Conservation (phyloP, 2,113 vertebrate genomes). For the Lagopus muta region DNA sequence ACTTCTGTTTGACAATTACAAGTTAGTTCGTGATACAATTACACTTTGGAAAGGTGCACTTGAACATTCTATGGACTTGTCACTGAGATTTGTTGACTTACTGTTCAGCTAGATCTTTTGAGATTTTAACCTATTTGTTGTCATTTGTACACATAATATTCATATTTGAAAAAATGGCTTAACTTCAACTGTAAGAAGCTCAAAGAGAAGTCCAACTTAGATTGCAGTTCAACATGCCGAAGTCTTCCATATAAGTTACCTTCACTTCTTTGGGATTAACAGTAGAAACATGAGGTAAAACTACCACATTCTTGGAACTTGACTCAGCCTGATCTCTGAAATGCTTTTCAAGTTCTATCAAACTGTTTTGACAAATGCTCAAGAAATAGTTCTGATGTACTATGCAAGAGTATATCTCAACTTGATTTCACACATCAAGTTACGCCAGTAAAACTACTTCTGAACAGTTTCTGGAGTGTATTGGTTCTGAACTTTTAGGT, state of each 20-base stretch:
- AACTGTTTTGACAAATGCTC: not conserved
- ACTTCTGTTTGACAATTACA: not conserved
- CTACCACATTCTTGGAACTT: not conserved
- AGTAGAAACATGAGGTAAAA: not conserved
- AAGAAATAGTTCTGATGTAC: not conserved
- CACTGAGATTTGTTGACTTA: not conserved
- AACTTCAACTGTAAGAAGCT: not conserved
- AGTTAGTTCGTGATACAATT: not conserved
- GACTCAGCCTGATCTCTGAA: not conserved
- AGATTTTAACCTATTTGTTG: not conserved
- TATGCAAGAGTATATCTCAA: fast-evolving
- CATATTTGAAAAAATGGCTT: not conserved
- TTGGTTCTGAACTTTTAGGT: not conserved
- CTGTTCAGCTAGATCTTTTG: not conserved
- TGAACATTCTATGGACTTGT: not conserved
- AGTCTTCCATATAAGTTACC: no score
- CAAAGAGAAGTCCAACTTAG: not conserved
- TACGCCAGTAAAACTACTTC: not conserved
- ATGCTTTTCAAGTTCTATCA: not conserved
- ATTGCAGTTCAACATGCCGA: not conserved
- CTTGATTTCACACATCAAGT: not conserved
- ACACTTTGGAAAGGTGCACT: not conserved
- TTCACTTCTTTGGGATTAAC: not conserved
- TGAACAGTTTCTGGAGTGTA: not conserved
- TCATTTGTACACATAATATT: not conserved